phyloP scores from a whole-genome alignment of 2,113 vertebrate genomes.

The Mus spicilegus region DNA sequence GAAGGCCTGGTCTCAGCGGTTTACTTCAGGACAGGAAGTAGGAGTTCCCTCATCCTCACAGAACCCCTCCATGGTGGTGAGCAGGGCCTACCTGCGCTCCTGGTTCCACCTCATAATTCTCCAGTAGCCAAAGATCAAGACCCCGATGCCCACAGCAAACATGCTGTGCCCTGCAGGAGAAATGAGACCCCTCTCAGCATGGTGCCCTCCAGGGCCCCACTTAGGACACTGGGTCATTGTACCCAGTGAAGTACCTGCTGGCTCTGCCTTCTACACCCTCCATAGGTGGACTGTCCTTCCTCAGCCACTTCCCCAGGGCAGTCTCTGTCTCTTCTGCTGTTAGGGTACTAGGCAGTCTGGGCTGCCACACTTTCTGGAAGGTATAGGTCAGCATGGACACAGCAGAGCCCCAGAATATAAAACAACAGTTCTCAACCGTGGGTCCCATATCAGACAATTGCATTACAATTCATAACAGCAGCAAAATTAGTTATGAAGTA shows the following conservation, averaged over 20 bases:
- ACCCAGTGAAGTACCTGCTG: background rate
- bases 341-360: background rate
- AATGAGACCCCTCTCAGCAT: background rate
- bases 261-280: background rate
- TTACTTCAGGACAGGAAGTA: background rate
- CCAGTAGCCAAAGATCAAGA: constrained; percentile 92
- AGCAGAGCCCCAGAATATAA: background rate
- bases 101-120: constrained; percentile 92
- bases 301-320: background rate
- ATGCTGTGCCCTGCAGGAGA: constrained; percentile 90
- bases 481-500: background rate
- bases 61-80: background rate
- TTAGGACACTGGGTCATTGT: too few species aligned
- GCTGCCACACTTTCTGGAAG: background rate
- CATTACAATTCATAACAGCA: too few species aligned
- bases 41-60: background rate
- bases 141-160: constrained; percentile 91
- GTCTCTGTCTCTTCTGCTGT: background rate
- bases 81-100: constrained; percentile 89
- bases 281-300: background rate
- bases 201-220: background rate
- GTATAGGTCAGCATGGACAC: background rate
- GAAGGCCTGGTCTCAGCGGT: background rate
- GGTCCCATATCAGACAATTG: background rate
- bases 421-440: background rate